phyloP scores from a whole-genome alignment of 2,113 vertebrate genomes.

The Gadus macrocephalus region DNA sequence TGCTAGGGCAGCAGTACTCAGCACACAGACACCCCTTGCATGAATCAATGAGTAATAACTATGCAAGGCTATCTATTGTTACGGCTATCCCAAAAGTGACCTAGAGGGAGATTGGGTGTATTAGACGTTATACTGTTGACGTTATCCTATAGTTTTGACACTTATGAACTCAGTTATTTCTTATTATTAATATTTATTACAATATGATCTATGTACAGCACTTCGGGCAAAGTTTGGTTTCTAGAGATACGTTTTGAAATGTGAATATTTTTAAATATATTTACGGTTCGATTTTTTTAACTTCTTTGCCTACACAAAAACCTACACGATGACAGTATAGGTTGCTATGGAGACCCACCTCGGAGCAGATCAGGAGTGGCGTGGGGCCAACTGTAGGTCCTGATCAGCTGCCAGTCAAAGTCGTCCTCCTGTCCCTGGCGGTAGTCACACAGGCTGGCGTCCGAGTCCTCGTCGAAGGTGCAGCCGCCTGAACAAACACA shows the following conservation, averaged over 20 bases:
- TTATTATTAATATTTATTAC: too few relatives aligned
- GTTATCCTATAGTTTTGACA: too few relatives aligned
- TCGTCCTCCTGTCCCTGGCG: slow-evolving; percentile 87
- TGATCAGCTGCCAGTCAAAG: slow-evolving; percentile 89
- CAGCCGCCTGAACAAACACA: slow-evolving; percentile 77
- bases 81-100: not conserved
- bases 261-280: too few relatives aligned
- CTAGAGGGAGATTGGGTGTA: too few relatives aligned
- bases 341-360: slow-evolving; percentile 68
- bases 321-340: too few relatives aligned
- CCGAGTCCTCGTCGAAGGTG: slow-evolving; percentile 85
- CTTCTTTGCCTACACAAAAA: too few relatives aligned
- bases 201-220: too few relatives aligned
- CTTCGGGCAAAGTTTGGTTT: too few relatives aligned
- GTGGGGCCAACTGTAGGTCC: slow-evolving; percentile 77
- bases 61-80: not conserved
- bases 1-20: not conserved
- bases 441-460: slow-evolving; percentile 84
- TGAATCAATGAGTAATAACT: not conserved
- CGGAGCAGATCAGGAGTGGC: slow-evolving; percentile 80
- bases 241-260: too few relatives aligned
- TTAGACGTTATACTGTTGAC: too few relatives aligned
- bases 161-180: too few relatives aligned
- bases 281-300: too few relatives aligned
- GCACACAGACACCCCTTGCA: not conserved